Evolutionary conservation across 2,888 invertebrate genomes (phyloP).

Genomic region (Lasioglossum morio): DNA sequence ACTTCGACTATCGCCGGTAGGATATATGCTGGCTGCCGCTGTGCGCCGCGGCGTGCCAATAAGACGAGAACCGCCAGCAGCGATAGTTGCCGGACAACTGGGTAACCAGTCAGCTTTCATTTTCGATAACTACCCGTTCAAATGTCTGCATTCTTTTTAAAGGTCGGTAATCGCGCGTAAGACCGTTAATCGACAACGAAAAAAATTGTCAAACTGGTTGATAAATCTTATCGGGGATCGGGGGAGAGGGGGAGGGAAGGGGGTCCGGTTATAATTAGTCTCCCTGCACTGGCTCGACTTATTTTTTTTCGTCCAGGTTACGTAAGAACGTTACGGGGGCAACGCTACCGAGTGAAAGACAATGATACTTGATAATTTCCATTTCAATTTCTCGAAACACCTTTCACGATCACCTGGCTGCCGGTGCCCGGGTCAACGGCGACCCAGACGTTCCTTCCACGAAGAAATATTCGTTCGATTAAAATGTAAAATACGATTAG

Average conservation of each 20-base stretch:
- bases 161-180: conserved; percentile 56
- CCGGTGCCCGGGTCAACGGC: background rate
- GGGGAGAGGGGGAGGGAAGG: background rate
- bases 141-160: conserved; percentile 64
- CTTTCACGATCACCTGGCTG: background rate
- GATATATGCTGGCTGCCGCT: conserved; percentile 29
- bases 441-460: background rate
- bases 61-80: conserved; percentile 56
- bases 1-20: conserved; percentile 31
- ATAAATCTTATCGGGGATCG: conserved; percentile 20
- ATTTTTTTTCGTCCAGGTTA: background rate
- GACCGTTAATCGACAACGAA: conserved; percentile 30
- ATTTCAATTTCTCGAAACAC: background rate
- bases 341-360: background rate
- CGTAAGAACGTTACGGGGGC: background rate
- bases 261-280: conserved; percentile 17
- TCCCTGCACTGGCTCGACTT: background rate
- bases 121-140: conserved; percentile 67
- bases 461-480: background rate
- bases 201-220: conserved; percentile 28
- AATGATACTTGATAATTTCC: background rate
- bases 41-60: conserved; percentile 32
- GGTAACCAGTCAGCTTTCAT: conserved; percentile 65
- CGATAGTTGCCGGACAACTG: conserved; percentile 63
- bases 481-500: background rate